Evolutionary conservation across 1,140 invertebrate species (phyloP).

Genomic region (Tetramorium parvispinum): DNA sequence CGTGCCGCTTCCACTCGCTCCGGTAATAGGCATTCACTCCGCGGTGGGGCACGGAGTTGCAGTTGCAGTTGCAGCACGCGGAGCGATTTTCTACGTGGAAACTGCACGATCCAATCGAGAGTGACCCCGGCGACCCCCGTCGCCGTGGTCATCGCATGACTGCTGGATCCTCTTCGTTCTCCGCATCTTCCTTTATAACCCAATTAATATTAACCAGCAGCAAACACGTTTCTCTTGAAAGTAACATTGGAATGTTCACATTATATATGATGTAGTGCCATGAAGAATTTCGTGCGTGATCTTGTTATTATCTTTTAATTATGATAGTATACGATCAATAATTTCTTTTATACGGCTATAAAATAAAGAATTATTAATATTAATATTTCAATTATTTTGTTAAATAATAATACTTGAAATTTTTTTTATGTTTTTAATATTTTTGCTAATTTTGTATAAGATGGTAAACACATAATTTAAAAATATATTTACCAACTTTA

Average conservation of each 20-base stretch:
- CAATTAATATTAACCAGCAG: constrained; percentile 57
- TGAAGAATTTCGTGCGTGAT: not conserved
- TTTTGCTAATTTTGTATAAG: not conserved
- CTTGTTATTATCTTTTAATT: not conserved
- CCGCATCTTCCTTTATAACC: constrained; percentile 31
- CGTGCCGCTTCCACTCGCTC: constrained; percentile 61
- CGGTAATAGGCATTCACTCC: constrained; percentile 66
- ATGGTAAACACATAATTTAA: not conserved
- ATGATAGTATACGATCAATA: not conserved
- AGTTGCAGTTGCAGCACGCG: constrained; percentile 72
- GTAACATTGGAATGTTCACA: not conserved
- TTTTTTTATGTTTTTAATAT: not conserved
- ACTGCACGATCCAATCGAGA: constrained; percentile 72
- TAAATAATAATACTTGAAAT: not conserved
- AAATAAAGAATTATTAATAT: not conserved
- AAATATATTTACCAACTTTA: not conserved
- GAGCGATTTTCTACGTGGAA: constrained; percentile 75
- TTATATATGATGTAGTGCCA: too few species aligned
- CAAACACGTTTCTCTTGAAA: constrained; percentile 28
- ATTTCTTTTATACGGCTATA: not conserved
- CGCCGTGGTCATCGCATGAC: constrained; percentile 62
- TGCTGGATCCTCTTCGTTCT: constrained; percentile 54
- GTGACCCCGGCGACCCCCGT: constrained; percentile 66
- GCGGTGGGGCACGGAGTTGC: constrained; percentile 43
- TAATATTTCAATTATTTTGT: not conserved